Base-by-base conservation (phyloP, 2,888 invertebrate species). In the Apodemia zela region DNA sequence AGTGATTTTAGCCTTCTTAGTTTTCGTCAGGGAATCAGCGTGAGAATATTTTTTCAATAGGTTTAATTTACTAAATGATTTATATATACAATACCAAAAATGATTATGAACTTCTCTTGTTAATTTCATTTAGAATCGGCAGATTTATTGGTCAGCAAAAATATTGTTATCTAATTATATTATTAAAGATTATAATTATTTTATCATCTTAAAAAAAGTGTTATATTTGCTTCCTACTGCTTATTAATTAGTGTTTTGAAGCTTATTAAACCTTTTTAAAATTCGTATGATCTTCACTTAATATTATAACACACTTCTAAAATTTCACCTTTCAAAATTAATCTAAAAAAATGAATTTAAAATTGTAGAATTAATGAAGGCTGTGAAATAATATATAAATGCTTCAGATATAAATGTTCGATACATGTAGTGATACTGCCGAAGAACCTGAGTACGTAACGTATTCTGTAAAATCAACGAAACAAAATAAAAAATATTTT, bases 331-430 rank as follows among this genome's bases (percentile, higher is more conserved):
- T 21, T 54, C 25, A 25, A 54, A 54, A 54, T 25, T 54, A 54
- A 54, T 54, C 21, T 54, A 54, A 25, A 54, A 25, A 54, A 54
- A 54, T 54, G 54, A 54, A 54, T 54, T 54, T 54, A 54, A 54
- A 54, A 54, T 54, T 54, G 54, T 88, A 88, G 84, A 73, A 76
- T 78, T 82, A 84, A 78, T 81, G 82, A 81, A 83, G 90, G 90
- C 90, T 90, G 90, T 90, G 90, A 90, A 84, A 75, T 76, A 74
- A 81, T 79, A 79, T 84, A 79, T 78, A 78, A 68, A 51, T 25
- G 51, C 51, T 51, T 51, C 51, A 51, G 18, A 25, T 51, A 21
- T 51, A 25, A 51, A 51, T 51, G 11, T 21, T 51, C 51, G 21
- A 13, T 21, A 51, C 21, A 51, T 11, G 51, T 51, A 51, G 21